Conservation (phyloP, 2,888 invertebrate species). For the Philereme transversata region DNA sequence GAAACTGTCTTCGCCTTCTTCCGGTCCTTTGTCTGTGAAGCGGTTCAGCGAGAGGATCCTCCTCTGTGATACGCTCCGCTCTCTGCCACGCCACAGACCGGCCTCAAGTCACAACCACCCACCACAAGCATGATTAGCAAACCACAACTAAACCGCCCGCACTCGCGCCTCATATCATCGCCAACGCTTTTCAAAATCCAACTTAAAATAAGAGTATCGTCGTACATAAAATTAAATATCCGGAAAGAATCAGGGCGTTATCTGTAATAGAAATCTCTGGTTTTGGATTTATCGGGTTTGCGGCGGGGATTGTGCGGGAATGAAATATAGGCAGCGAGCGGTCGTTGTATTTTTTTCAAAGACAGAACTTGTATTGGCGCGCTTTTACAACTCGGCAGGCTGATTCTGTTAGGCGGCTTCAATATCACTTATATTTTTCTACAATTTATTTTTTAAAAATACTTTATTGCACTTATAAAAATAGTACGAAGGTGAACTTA, state of each 20-base stretch:
- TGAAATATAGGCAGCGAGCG: constrained; percentile 70
- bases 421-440: not conserved
- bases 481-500: too few species aligned
- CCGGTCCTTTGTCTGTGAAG: too few species aligned
- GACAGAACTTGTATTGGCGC: constrained; percentile 57
- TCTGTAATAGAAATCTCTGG: constrained; percentile 81
- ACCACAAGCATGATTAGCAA: constrained; percentile 6
- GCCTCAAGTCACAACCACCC: not conserved
- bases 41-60: too few species aligned
- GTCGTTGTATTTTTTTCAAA: constrained; percentile 54
- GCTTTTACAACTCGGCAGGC: constrained; percentile 41
- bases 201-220: constrained; percentile 59
- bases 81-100: not conserved
- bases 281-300: constrained; percentile 73
- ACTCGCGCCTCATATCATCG: constrained; percentile 9
- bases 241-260: constrained; percentile 77
- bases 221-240: constrained; percentile 78
- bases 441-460: too few species aligned
- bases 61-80: too few species aligned
- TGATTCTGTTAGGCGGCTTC: constrained; percentile 16
- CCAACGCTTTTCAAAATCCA: constrained; percentile 39
- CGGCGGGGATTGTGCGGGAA: constrained; percentile 65
- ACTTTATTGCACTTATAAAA: too few species aligned
- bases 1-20: too few species aligned
- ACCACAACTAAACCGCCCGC: constrained; percentile 2